These are phyloP conservation scores for Clepsis dumicolana DNA, from an alignment of 2,888 invertebrate species.

Conservation along the genomic window DNA sequence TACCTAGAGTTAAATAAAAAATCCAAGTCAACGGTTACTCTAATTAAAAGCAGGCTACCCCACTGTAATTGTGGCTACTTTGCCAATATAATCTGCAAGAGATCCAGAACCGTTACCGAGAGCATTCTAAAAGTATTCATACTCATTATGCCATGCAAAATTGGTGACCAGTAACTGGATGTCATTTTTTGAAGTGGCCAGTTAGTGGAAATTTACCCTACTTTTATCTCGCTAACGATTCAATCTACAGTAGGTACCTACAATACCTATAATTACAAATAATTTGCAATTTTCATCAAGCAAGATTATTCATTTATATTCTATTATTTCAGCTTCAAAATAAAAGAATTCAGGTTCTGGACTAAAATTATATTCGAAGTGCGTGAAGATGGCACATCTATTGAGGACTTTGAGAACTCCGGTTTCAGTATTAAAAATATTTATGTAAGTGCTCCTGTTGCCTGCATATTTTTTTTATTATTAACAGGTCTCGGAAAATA, in stretches of 20 bases:
- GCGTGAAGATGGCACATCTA: conserved; percentile 57
- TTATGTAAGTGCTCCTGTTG: conserved; percentile 53
- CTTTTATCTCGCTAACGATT: too few relatives aligned
- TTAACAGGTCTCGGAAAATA: not conserved
- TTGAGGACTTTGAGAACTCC: conserved; percentile 57
- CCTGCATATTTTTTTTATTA: not conserved
- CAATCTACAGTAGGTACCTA: too few relatives aligned
- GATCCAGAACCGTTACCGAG: too few relatives aligned
- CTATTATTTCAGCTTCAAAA: conserved; percentile 57
- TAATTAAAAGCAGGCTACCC: too few relatives aligned
- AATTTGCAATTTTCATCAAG: not conserved
- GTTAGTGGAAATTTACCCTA: too few relatives aligned
- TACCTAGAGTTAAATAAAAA: not conserved
- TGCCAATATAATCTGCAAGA: too few relatives aligned
- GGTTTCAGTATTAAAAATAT: conserved; percentile 56
- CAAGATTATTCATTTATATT: not conserved
- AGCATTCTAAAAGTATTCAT: too few relatives aligned
- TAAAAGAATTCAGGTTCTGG: conserved; percentile 54
- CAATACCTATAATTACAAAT: too few relatives aligned
- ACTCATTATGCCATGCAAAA: too few relatives aligned
- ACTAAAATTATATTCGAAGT: conserved; percentile 60
- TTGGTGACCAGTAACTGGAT: too few relatives aligned
- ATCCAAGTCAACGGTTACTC: not conserved
- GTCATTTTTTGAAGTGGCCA: too few relatives aligned
- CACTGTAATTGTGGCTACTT: too few relatives aligned